phyloP scores from a whole-genome alignment of 64 coral and sea anemone genomes.

The Montipora capricornis region DNA sequence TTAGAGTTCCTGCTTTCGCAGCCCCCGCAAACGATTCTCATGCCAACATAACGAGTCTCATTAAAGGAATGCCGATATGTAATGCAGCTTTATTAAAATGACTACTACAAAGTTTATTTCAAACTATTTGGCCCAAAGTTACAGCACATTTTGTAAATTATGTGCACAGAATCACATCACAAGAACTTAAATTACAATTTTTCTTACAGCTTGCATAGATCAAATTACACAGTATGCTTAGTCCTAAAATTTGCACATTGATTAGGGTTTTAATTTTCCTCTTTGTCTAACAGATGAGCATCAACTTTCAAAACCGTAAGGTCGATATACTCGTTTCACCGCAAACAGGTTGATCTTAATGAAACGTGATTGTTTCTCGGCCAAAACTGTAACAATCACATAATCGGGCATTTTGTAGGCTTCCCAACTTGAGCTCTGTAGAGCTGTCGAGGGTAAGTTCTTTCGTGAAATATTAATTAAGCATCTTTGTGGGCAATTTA shows the following conservation, averaged over 20 bases:
- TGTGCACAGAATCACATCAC: background rate
- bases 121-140: background rate
- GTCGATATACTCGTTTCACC: no score
- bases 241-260: background rate
- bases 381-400: conserved; percentile 1
- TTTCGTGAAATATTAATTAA: conserved; percentile 28
- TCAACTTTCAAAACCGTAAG: background rate
- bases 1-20: no score
- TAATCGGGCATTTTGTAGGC: background rate
- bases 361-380: background rate
- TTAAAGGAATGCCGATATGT: background rate
- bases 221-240: background rate
- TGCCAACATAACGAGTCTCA: background rate
- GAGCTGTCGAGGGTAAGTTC: background rate
- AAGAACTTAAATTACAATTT: background rate
- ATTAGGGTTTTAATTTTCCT: background rate
- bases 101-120: background rate
- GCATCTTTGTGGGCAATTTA: background rate
- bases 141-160: background rate
- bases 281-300: background rate
- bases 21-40: no score
- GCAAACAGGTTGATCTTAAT: background rate
- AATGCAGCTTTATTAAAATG: background rate
- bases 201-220: background rate
- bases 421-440: background rate